Base-by-base conservation (phyloP, 1,140 invertebrate species). In the Achatina immaculata region DNA sequence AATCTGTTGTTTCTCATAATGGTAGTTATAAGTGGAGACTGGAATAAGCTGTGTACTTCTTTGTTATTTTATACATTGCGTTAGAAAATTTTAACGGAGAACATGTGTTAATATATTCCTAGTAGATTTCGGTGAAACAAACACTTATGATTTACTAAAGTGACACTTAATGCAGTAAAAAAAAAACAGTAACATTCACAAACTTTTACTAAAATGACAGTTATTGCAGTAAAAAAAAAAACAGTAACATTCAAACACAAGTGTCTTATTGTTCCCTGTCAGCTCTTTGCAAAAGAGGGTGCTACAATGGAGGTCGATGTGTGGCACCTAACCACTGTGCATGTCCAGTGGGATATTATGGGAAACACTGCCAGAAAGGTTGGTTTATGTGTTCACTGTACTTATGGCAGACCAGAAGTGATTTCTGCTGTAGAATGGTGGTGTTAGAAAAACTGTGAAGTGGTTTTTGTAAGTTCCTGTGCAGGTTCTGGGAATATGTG, bases 281-380 rank as follows among this genome's bases (percentile, higher is more conserved):
- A 88, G 86, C 84, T 71, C 40, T 85, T 16, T 88, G 86, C 51
- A 34, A 62, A 36, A 65, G 69, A 38, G 82, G 85, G 1, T 88
- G 86, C 78, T 76, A 66, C 65, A 85, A 87, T 79, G 86, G 86
- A 9, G 87, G 86, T 16, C 83, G 82, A 66, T 89, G 87, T 82
- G 83, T 89, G 31, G 83, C 86, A 42, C 84, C 84, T 38, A 85
- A 86, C 45, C 80, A 79, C 28, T 89, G 87, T 80, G 80, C 84
- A 1, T 88, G 88, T 83, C 84, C 83, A 21, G 19, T 58, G 21
- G 87, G 86, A 0, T 86, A 81, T 79, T 78, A 77, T 43, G 87
- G 86, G 28, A 80, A 76, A 78, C 62, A 55, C 40, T 88, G 87
- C 62, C 83, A 86, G 21, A 87, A 83, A 83, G 73, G 86, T 88